phyloP scores from a whole-genome alignment of 2,797 vertebrate species.

The Tiaroga cobitis region DNA sequence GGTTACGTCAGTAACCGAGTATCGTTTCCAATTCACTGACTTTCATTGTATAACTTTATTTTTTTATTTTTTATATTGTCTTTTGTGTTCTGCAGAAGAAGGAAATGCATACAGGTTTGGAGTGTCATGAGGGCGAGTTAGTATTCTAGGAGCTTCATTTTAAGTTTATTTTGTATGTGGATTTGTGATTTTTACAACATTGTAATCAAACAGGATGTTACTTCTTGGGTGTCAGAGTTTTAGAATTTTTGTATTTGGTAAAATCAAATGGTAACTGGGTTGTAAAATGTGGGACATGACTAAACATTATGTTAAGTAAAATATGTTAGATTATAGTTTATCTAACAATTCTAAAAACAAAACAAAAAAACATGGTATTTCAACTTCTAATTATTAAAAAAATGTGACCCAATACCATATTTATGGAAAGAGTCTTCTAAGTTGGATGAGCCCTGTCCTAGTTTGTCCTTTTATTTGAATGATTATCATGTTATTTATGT shows the following conservation, averaged over 20 bases:
- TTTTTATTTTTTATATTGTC: too few relatives aligned
- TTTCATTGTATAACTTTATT: neutral
- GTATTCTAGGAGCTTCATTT: neutral
- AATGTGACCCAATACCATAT: neutral
- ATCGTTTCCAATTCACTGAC: neutral
- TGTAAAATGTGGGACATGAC: neutral
- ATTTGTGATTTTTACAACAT: neutral
- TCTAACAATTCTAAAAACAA: neutral
- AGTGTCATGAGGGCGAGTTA: neutral
- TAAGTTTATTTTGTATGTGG: neutral
- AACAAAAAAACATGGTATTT: neutral
- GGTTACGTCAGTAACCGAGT: too few relatives aligned
- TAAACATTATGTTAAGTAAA: neutral
- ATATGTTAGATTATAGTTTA: neutral
- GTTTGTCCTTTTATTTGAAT: neutral
- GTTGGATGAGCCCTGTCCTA: neutral
- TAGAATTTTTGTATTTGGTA: neutral
- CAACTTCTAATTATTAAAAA: neutral
- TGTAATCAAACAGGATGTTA: neutral
- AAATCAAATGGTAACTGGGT: neutral
- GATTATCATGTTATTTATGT: slow-evolving; percentile 8
- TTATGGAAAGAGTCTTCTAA: neutral
- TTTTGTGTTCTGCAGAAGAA: neutral
- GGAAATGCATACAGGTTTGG: neutral
- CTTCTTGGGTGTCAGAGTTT: neutral